A percentile compares a stretch with the other conserved stretches of the same genome.
Conservation (phyloP, 30 jellyfish, hydroid and myxozoan genomes). For the Cassiopea andromeda region DNA sequence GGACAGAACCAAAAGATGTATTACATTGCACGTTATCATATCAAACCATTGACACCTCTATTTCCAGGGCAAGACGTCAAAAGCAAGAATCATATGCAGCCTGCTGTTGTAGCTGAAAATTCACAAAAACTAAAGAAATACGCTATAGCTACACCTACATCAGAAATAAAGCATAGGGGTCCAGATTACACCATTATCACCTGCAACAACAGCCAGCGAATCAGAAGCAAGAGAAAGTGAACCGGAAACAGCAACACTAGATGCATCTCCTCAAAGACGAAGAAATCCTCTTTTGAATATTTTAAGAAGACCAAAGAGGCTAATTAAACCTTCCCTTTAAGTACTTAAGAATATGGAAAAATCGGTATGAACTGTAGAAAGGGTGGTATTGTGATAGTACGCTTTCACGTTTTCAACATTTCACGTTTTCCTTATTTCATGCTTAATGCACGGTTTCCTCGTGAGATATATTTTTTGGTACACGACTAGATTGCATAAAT, state of each 20-base stretch:
- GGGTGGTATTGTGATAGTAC: slow-evolving; percentile 23
- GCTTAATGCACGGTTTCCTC: too few relatives aligned
- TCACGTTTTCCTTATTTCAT: too few relatives aligned
- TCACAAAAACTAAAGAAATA: slow-evolving; percentile 17
- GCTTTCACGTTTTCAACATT: too few relatives aligned
- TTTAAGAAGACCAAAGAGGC: slow-evolving; percentile 28
- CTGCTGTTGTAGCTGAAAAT: slow-evolving; percentile 50
- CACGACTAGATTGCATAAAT: too few relatives aligned
- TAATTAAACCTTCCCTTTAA: slow-evolving; percentile 15
- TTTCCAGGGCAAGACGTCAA: slow-evolving; percentile 39
- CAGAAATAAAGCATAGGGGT: slow-evolving; percentile 36
- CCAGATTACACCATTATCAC: slow-evolving; percentile 30
- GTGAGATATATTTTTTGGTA: too few relatives aligned
- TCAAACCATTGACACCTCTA: slow-evolving; percentile 13
- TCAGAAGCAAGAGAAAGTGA: background rate
- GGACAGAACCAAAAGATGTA: slow-evolving; percentile 24
- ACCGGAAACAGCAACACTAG: background rate
- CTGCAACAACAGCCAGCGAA: background rate
- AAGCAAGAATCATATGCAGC: slow-evolving; percentile 37
- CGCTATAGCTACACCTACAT: slow-evolving; percentile 19
- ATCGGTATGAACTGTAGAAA: slow-evolving; percentile 19
- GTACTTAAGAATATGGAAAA: slow-evolving; percentile 22
- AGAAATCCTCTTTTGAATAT: slow-evolving; percentile 22
- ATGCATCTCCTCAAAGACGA: background rate
- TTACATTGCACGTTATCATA: slow-evolving; percentile 28